Evolutionary conservation across 37 sponge, comb jelly and placozoan genomes (phyloP), one percentile per base, ranked within the genome.

Genomic region (Chondrosia reniformis): DNA sequence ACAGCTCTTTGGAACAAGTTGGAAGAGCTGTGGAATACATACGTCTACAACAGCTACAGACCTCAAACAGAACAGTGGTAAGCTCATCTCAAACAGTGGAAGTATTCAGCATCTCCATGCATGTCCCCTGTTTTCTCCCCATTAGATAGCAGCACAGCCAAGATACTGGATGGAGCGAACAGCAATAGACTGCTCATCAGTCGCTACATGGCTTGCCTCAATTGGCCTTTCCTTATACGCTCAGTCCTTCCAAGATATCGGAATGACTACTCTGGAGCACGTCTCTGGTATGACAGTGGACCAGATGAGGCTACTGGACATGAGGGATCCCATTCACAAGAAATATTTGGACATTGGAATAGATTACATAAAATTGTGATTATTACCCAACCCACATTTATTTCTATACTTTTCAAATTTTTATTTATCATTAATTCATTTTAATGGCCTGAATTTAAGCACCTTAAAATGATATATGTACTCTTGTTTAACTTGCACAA

Each of bases 1-100:
- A 28, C n/a, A 33, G 19, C 12, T 30, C 72, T 3, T n/a, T n/a
- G 13, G 78, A 77, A n/a, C 10, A 6, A 17, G 44, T 84, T 21
- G 78, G 65, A 6, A 13, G 33, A 27, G 27, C 25, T 0, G 15
- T 84, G 46, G 84, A 84, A 22, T 25, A n/a, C 21, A 67, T 84
- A 21, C 31, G 84, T 33, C 21, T 42, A 34, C 41, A 72, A 5
- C 28, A 36, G 24, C 59, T 81, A 45, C 37, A 81, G 72, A 1
- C 39, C 44, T 44, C 42, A 33, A 39, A 44, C 46, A 38, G 71
- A 31, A 33, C 15, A 4, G 57, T n/a, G 33, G 71, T 38, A 41
- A 42, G 67, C 28, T 10, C 10, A 10, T 49, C 15, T 10, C 52
- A 49, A 19, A 15, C 15, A 15, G 15, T 49, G 15, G 10, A 10